Evolutionary conservation across 2,888 invertebrate genomes (phyloP).

Genomic region (Erynnis tages): DNA sequence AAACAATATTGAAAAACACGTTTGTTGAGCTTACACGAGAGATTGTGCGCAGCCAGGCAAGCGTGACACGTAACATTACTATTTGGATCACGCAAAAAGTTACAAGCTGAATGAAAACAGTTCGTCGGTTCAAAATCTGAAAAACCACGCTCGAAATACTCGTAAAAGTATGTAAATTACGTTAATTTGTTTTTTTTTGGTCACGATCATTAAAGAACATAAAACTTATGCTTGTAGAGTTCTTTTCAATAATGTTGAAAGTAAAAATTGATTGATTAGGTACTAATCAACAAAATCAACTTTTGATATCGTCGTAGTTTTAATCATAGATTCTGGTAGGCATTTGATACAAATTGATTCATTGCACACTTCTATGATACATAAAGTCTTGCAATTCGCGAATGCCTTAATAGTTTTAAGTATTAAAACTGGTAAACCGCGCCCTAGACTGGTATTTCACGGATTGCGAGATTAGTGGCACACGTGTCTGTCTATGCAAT

Average conservation of each 20-base stretch:
- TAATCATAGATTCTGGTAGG: no score
- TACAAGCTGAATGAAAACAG: conserved; percentile 9
- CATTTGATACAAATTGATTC: not conserved
- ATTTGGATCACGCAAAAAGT: conserved; percentile 9
- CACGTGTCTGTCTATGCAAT: conserved; percentile 60
- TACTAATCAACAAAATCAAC: no score
- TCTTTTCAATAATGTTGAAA: no score
- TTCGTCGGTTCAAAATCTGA: not conserved
- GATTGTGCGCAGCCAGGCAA: conserved; percentile 1
- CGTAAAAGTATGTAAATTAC: no score
- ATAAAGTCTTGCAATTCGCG: conserved; percentile 14
- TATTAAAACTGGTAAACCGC: conserved; percentile 45
- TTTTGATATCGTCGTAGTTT: no score
- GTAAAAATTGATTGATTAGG: no score
- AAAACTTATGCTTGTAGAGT: no score
- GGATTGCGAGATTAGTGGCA: conserved; percentile 59
- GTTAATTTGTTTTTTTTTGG: no score
- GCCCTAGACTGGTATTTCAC: conserved; percentile 63
- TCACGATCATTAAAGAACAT: no score
- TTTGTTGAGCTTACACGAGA: not conserved
- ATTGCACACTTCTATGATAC: not conserved
- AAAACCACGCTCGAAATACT: not conserved
- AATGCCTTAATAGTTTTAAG: conserved; percentile 7
- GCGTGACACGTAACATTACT: conserved; percentile 15
- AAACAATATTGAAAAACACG: no score